Percentiles rank a stretch among this genome's conserved stretches.
Evolutionary conservation across 2,888 invertebrate species (phyloP).

Genomic region (Pyrgus malvae): DNA sequence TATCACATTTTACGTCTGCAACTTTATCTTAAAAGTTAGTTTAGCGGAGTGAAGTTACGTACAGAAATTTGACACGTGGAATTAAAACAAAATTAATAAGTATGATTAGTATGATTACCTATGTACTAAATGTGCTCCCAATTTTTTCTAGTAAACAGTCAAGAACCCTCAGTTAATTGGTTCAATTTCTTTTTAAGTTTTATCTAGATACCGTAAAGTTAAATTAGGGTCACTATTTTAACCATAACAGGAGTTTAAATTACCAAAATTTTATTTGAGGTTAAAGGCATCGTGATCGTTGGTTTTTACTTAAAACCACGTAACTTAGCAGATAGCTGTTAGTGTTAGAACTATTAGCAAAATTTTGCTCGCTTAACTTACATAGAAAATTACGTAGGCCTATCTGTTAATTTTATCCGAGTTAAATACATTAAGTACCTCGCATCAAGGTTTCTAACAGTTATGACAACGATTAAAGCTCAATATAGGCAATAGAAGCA

Average conservation of each 20-base stretch:
- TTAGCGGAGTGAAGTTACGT: no score
- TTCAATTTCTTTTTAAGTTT: background rate
- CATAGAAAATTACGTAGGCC: no score
- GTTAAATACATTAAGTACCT: no score
- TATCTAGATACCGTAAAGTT: background rate
- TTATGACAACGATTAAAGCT: constrained; percentile 12
- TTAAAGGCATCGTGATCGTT: background rate
- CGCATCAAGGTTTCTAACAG: background rate
- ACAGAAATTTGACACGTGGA: no score
- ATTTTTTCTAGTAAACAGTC: background rate
- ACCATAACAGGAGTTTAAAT: background rate
- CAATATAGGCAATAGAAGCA: constrained; percentile 5
- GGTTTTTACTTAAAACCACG: background rate
- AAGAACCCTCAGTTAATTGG: background rate
- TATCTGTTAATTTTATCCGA: no score
- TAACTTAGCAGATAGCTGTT: background rate
- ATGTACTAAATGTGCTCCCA: no score
- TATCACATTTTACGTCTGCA: background rate
- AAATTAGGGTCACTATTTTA: background rate
- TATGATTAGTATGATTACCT: no score
- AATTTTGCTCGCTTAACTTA: no score
- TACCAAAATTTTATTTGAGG: background rate
- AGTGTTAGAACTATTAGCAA: background rate
- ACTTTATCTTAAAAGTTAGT: background rate
- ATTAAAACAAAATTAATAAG: no score